These are phyloP conservation scores for Mastomys coucha DNA, from an alignment of 2,113 vertebrate species.

Conservation along the genomic window DNA sequence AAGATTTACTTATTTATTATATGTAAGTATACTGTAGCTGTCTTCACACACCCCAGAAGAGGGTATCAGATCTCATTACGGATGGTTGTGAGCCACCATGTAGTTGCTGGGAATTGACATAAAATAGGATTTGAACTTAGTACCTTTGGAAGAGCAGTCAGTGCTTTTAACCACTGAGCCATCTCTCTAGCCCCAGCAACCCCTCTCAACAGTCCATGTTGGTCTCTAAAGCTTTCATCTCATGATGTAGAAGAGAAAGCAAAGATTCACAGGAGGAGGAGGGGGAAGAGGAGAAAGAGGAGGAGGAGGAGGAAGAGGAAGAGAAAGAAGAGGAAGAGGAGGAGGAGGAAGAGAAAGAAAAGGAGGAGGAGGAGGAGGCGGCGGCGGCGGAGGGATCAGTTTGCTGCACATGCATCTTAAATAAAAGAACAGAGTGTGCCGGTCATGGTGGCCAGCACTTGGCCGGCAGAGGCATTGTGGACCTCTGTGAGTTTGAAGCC, in stretches of 20 bases:
- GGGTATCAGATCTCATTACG: too few relatives aligned
- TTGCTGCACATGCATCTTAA: not conserved
- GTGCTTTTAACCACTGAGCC: too few relatives aligned
- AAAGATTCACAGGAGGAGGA: not conserved
- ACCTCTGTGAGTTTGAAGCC: not conserved
- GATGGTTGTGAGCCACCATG: too few relatives aligned
- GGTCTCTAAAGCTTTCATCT: not conserved
- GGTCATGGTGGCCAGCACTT: not conserved
- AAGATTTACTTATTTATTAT: too few relatives aligned
- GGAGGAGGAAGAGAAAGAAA: fast-evolving
- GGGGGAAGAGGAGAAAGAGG: too few relatives aligned
- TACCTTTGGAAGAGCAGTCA: too few relatives aligned
- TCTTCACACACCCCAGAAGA: too few relatives aligned
- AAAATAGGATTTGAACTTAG: too few relatives aligned
- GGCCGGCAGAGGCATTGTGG: not conserved
- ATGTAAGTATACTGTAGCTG: too few relatives aligned
- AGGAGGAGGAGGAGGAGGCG: not conserved
- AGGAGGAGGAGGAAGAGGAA: too few relatives aligned
- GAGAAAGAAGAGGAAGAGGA: not conserved
- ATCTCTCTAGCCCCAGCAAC: too few relatives aligned
- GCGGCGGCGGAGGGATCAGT: not conserved
- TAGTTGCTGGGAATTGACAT: too few relatives aligned
- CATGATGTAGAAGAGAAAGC: not conserved
- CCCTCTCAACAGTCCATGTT: fast-evolving
- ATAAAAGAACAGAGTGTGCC: not conserved